Evolutionary conservation across 2,888 invertebrate species (phyloP), one percentile per base, ranked within the genome.

Genomic region (Julus scanicus): DNA sequence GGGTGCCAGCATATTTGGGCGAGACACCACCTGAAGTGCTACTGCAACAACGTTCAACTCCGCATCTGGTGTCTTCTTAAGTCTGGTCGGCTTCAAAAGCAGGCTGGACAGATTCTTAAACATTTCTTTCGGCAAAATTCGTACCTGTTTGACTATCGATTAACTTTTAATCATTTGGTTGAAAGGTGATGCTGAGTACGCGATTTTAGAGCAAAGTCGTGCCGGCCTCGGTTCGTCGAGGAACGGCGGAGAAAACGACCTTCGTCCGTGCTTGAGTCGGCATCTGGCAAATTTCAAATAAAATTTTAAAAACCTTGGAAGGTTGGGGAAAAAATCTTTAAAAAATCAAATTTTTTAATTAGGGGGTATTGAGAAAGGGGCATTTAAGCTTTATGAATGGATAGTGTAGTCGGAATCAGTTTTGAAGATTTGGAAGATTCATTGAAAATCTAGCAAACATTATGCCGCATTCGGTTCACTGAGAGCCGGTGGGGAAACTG

Each of bases 21-120:
- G 63, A 71, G 71, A 29, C 71, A n/a, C 71, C 71, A 71, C 71
- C 71, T 71, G 29, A 71, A 11, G 71, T 71, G 29, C 29, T n/a
- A 29, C 20, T n/a, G 4, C 20, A 71, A 9, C n/a, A 2, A 44
- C 44, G 5, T 8, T 44, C 6, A 44, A 44, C 44, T 8, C 44
- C 8, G 44, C 44, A 44, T 44, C 44, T 44, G 44, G 44, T 44
- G 53, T 4, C 4, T 13, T 44, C 44, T 44, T 44, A 8, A 44
- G 63, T 53, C 53, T 53, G 17, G 53, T 53, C 53, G 53, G 53
- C 17, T 53, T 13, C 11, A 17, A 53, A 53, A 53, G 63, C 4
- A 17, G 53, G 53, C 53, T 53, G 53, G 53, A 53, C 0, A 53
- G 17, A 53, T 53, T 49, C 53, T 15, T 53, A 0, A 4, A 15